Evolutionary conservation across 1,140 invertebrate species (phyloP), one percentile per base, ranked within the genome.

Genomic region (Drosophila rufa): DNA sequence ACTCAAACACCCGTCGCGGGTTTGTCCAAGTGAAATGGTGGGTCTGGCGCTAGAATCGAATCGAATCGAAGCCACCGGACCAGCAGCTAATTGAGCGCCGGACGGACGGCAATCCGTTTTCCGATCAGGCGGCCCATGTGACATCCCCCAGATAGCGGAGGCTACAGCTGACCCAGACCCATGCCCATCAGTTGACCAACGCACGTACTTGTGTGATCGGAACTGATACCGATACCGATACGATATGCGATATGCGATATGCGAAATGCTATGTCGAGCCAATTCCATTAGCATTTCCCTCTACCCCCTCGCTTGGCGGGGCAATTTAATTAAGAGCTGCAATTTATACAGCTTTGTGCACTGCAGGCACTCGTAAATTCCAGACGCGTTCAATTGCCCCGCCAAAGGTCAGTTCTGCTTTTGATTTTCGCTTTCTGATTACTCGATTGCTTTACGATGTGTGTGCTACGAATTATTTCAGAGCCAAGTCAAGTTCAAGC

Each of bases 301-400:
- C 9, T 33, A 22, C 3, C 4, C 60, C 19, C 0, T 25, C 30
- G 22, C 45, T 19, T 17, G 0, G 51, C 42, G 61, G 57, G 40
- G 48, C 60, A 80, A 89, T 84, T 90, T 57, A 89, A 89, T 87
- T 87, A 84, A 71, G 65, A 46, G 74, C 74, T 81, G 74, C 81
- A 89, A 79, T 90, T 90, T 89, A 90, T 81, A 47, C 64, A 66
- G 60, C 70, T 66, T 47, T 38, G 47, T 60, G 55, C 50, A 81
- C 27, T 66, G 76, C 79, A 56, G 56, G 45, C 48, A 71, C 62
- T 87, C 80, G 70, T 89, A 79, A 80, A 89, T 90, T 89, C 85
- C 57, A 58, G 36, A 68, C 50, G 67, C 85, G 51, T 90, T 89
- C 85, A 80, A 89, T 81, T 87, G 79, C 66, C 68, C 57, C 27